A percentile compares a stretch with the other conserved stretches of the same genome.
phyloP scores from a whole-genome alignment of 2,888 invertebrate genomes.

The Xylophagus ater region DNA sequence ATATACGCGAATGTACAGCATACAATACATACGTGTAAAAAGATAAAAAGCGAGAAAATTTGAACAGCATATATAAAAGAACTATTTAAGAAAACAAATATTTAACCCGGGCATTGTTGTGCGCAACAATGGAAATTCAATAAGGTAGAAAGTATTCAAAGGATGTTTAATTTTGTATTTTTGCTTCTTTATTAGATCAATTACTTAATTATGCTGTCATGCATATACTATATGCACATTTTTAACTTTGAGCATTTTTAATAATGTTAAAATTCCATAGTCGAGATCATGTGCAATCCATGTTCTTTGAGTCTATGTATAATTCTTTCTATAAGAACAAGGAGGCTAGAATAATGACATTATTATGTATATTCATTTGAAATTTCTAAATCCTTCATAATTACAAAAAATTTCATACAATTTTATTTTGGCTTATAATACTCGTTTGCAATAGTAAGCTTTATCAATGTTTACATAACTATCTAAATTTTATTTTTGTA shows the following conservation, averaged over 20 bases:
- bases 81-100: slow-evolving; percentile 20
- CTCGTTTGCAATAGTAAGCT: no score
- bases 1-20: background rate
- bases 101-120: slow-evolving; percentile 18
- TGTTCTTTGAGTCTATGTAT: background rate
- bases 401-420: slow-evolving; percentile 1
- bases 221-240: slow-evolving; percentile 13
- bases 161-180: slow-evolving; percentile 19
- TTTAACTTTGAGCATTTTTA: slow-evolving; percentile 18
- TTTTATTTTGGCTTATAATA: no score
- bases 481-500: no score
- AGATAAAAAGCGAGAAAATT: background rate
- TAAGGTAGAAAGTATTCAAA: slow-evolving; percentile 15
- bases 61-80: slow-evolving; percentile 12
- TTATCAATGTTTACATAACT: no score
- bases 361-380: background rate
- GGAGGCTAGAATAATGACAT: background rate
- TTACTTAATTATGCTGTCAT: slow-evolving; percentile 20
- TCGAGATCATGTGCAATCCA: no score
- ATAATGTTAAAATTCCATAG: slow-evolving; percentile 11
- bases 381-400: background rate
- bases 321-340: background rate
- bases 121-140: slow-evolving; percentile 14
- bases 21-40: background rate
- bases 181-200: slow-evolving; percentile 20